A percentile compares a stretch with the other conserved stretches of the same genome.
Conservation (phyloP, 2,797 vertebrate genomes). For the Martes flavigula region DNA sequence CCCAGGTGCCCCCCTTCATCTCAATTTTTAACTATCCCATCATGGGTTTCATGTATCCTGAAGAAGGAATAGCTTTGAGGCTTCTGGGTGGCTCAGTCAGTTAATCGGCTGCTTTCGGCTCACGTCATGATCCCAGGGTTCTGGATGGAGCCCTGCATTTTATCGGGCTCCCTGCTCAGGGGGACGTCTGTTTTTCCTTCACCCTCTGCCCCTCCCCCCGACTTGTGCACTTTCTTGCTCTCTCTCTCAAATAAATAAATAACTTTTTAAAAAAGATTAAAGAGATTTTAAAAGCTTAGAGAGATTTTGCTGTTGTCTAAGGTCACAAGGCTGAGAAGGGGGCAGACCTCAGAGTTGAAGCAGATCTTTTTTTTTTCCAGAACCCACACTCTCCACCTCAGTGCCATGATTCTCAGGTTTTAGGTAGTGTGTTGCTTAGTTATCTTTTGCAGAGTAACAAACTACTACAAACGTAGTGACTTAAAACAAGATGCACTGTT, state of each 20-base stretch:
- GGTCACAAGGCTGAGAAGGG: neutral
- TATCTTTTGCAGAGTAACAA: neutral
- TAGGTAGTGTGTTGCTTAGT: neutral
- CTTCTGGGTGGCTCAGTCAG: too few relatives aligned
- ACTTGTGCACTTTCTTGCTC: too few relatives aligned
- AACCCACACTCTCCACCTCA: neutral
- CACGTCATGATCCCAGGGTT: too few relatives aligned
- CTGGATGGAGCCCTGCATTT: neutral
- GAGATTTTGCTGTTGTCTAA: neutral
- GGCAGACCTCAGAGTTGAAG: neutral
- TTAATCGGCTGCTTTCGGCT: too few relatives aligned
- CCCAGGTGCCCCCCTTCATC: neutral
- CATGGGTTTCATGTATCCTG: neutral
- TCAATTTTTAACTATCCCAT: neutral
- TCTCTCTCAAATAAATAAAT: too few relatives aligned
- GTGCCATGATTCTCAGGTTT: neutral
- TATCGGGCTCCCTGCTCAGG: too few relatives aligned
- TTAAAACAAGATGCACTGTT: neutral
- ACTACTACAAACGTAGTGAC: neutral
- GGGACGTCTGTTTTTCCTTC: too few relatives aligned
- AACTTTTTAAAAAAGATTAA: neutral
- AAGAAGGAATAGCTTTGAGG: neutral
- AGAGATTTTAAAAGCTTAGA: neutral
- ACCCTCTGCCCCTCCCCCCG: too few relatives aligned
- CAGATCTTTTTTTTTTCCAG: neutral